Base-by-base conservation (phyloP, 2,888 invertebrate genomes). In the Acleris holmiana region DNA sequence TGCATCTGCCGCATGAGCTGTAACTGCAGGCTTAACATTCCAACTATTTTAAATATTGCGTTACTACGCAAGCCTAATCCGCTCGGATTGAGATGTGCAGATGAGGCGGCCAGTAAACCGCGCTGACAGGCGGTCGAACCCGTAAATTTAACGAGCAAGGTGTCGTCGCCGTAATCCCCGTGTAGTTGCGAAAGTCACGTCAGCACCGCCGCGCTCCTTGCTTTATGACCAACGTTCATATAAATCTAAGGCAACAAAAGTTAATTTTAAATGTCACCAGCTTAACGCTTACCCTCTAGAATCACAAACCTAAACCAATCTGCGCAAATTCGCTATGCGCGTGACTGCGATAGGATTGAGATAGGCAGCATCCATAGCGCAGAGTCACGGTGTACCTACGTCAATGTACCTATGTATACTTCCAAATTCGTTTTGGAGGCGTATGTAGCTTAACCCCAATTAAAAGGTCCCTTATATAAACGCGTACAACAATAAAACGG, bases 61-160 rank as follows among this genome's bases (percentile, higher is more conserved):
- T 75, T 80, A 76, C 77, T 74, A 76, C 72, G 72, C 78, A 79
- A 78, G 67, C 69, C 69, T 88, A 89, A 90, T 87, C 88, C 86
- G 67, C 79, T 79, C 78, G 75, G 80, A 88, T 85, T 75, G 84
- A 87, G 85, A 82, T 75, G 79, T 84, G 77, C 76, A 78, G 76
- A 78, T 80, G 73, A 71, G 76, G 72, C 68, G 74, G 78, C 73
- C 83, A 83, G 86, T 80, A 77, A 65, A 82, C 78, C 75, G 80
- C 85, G 89, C 80, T 89, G 91, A 91, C 91, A 90, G 80, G 83
- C 86, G 29, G 81, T 79, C 85, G 78, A 78, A 80, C 78, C 72
- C 74, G 80, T 80, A 82, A 84, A 83, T 82, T 79, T 75, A 80
- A 75, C 75, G 73, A 76, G 80, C 85, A 89, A 90, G 88, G 89